Percentiles rank a stretch among this genome's conserved stretches.
phyloP scores from a whole-genome alignment of 2,888 invertebrate genomes.

The Drepanosiphum platanoidis region DNA sequence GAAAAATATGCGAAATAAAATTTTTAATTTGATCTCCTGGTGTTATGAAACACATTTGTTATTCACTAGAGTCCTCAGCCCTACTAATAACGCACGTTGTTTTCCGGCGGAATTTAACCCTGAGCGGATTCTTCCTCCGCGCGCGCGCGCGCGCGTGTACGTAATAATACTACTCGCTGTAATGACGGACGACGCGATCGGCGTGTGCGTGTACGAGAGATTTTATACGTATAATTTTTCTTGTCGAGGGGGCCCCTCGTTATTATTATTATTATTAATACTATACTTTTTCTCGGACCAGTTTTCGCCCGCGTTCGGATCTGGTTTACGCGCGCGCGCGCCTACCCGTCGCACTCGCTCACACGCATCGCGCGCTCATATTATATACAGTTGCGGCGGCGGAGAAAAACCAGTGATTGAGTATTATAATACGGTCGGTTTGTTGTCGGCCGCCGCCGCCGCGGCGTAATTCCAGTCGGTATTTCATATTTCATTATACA shows the following conservation, averaged over 20 bases:
- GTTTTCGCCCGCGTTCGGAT: slow-evolving; percentile 38
- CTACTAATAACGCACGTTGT: too few species aligned
- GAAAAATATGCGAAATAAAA: too few species aligned
- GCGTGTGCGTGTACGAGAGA: neutral
- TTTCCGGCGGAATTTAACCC: slow-evolving; percentile 43
- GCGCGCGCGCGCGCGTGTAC: too few species aligned
- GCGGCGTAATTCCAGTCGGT: slow-evolving; percentile 43
- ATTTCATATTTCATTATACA: slow-evolving; percentile 8
- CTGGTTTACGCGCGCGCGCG: slow-evolving; percentile 38
- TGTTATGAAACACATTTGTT: too few species aligned
- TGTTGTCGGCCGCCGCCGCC: too few species aligned
- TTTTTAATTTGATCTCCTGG: too few species aligned
- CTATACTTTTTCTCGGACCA: slow-evolving; percentile 48
- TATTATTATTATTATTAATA: slow-evolving; percentile 46
- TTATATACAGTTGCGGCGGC: neutral
- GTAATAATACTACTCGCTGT: neutral
- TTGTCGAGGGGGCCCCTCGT: slow-evolving; percentile 30
- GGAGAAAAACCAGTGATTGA: slow-evolving; percentile 21
- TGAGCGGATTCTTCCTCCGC: slow-evolving; percentile 2
- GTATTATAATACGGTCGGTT: slow-evolving; percentile 20
- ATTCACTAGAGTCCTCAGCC: too few species aligned
- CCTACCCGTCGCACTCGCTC: neutral
- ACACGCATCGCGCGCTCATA: neutral
- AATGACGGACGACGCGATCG: slow-evolving; percentile 27
- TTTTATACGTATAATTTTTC: slow-evolving; percentile 47